Conservation (phyloP, 2,888 invertebrate species). For the Chloroclysta siterata region DNA sequence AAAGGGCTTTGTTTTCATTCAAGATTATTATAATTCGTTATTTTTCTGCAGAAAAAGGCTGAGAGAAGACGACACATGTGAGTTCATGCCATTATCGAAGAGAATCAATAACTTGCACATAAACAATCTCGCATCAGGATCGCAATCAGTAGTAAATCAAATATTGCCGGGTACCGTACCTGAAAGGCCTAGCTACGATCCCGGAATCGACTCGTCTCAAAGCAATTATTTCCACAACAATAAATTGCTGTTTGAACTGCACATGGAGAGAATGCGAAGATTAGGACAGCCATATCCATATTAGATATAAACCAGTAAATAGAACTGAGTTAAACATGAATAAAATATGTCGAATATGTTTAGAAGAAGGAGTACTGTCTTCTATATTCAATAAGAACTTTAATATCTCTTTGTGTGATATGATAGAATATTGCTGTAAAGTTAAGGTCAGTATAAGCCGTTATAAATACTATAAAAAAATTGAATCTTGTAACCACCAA, state of each 20-base stretch:
- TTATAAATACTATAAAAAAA: background rate
- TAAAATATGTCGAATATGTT: conserved; percentile 85
- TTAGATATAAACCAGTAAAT: conserved; percentile 45
- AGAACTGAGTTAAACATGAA: conserved; percentile 57
- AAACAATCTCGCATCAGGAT: conserved; percentile 67
- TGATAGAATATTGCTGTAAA: conserved; percentile 86
- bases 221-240: conserved; percentile 96
- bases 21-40: no score
- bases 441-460: conserved; percentile 69
- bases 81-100: conserved; percentile 95
- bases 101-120: conserved; percentile 95
- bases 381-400: conserved; percentile 86
- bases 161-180: conserved; percentile 19
- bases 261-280: conserved; percentile 91
- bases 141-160: conserved; percentile 66
- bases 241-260: conserved; percentile 93
- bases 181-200: conserved; percentile 86
- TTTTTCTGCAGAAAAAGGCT: conserved; percentile 88
- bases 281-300: conserved; percentile 80
- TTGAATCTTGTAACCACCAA: background rate
- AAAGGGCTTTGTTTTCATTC: no score
- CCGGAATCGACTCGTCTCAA: conserved; percentile 90
- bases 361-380: conserved; percentile 86
- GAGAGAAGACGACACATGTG: conserved; percentile 90
- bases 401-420: conserved; percentile 84